Evolutionary conservation across 2,888 invertebrate genomes (phyloP).

Genomic region (Sarcophaga variegata): DNA sequence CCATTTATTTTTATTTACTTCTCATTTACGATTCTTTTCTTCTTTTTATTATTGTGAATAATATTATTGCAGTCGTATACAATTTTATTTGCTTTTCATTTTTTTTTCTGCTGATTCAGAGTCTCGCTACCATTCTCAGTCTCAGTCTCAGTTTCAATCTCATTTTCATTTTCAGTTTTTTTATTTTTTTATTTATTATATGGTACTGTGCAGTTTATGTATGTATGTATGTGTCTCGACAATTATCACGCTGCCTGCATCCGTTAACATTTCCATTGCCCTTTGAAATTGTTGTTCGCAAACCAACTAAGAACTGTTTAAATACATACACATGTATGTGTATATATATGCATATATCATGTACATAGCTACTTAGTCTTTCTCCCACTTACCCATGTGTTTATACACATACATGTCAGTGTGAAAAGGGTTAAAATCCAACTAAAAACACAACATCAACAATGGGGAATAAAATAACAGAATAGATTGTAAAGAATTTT

Average conservation of each 20-base stretch:
- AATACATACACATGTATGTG: not conserved
- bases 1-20: constrained; percentile 17
- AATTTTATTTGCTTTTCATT: not conserved
- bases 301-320: constrained; percentile 28
- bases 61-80: not conserved
- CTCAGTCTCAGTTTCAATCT: no score
- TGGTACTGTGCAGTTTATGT: constrained; percentile 58
- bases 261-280: constrained; percentile 64
- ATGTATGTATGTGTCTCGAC: constrained; percentile 55
- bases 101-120: not conserved
- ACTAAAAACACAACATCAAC: constrained; percentile 4
- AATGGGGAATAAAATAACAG: not conserved
- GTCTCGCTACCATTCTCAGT: not conserved
- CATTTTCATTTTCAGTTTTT: constrained; percentile 21
- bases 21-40: not conserved
- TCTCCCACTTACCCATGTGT: not conserved
- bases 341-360: no score
- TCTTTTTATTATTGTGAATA: not conserved
- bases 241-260: constrained; percentile 64
- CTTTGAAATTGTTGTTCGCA: constrained; percentile 45
- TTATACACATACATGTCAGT: not conserved
- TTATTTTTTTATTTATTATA: constrained; percentile 29
- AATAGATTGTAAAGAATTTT: not conserved
- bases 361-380: not conserved
- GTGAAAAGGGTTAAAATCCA: not conserved